Base-by-base conservation (phyloP, 1,140 invertebrate genomes). In the Diachasmimorpha longicaudata region DNA sequence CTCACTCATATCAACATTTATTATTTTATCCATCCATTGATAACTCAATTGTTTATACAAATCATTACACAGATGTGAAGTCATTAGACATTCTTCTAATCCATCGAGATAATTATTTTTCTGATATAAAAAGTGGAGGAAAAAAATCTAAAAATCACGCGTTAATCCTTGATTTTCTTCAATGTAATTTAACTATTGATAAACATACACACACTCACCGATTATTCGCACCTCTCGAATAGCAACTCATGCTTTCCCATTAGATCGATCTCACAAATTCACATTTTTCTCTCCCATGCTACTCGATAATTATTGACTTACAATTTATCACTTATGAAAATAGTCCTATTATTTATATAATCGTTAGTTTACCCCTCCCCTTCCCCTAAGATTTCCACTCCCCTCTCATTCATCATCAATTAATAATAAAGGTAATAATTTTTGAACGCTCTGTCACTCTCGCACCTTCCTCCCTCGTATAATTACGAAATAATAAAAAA, bases 251-350 rank as follows among this genome's bases (percentile, higher is more conserved):
- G 14, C 68, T 68, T 31, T 68, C 11, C 11, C 66, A 67, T 72
- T 68, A 79, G 72, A 67, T 70, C 46, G 11, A 63, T 78, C 55
- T 69, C 14, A 67, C 25, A 46, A 48, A 31, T 16, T 69, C 21
- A 68, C 72, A 19, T 39, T 73, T 71, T 69, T 75, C 74, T 74
- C 70, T 48, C 42, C 23, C 72, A 76, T 14, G 74, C 70, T 46
- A 70, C 72, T 82, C 80, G 77, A 79, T 83, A 84, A 52, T 84
- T 87, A 88, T 87, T 87, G 86, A 88, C 86, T 88, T 88, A 88
- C 70, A 86, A 83, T 85, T 84, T 86, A 83, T 82, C 81, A 79
- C 83, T 87, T 89, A 88, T 82, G 87, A 89, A 89, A 89, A 89
- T 89, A 89, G 82, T 86, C 82, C 79, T 81, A 74, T 79, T 82